Evolutionary conservation across 2,888 invertebrate species (phyloP), one percentile per base, ranked within the genome.

Genomic region (Drosophila dives): DNA sequence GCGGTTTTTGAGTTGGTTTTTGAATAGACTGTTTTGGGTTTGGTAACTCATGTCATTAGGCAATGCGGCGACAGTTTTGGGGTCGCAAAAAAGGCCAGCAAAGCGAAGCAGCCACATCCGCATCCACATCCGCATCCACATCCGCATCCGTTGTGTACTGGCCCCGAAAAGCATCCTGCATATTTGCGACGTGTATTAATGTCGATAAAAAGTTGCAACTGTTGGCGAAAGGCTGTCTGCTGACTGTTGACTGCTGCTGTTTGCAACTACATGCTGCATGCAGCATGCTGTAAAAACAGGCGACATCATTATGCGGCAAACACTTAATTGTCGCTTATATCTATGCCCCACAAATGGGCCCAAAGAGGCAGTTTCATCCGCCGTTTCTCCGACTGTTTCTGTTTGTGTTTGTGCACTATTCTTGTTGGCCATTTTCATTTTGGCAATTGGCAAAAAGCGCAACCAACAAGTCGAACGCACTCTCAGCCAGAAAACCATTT

Each of bases 301-400:
- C 87, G 85, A 87, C 89, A 85, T 89, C 85, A 89, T 85, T 85
- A 85, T 85, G 85, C 85, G 85, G 89, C 85, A 85, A 89, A 77
- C 85, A 85, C 85, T 85, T 85, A 85, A 85, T 85, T 85, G 77
- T 87, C 89, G 85, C 89, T 84, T 89, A 84, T 84, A 84, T 84
- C 84, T 84, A 69, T 78, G 86, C 68, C 86, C 65, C 51, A 62
- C 38, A 38, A 38, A 55, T 29, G 53, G 53, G 20, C 1, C 20
- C 15, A 15, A 20, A 38, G n/a, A 32, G 26, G 36, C 48, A 38
- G 2, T 42, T 61, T 26, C 51, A 51, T 45, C 63, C 58, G 50
- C 54, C 65, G 60, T 72, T 72, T 3, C 4, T 45, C 2, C 7
- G 17, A 5, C 26, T 26, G 29, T 29, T 29, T 29, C 29, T 26